phyloP scores from a whole-genome alignment of 2,888 invertebrate genomes.

The Phrixothrix hirtus region DNA sequence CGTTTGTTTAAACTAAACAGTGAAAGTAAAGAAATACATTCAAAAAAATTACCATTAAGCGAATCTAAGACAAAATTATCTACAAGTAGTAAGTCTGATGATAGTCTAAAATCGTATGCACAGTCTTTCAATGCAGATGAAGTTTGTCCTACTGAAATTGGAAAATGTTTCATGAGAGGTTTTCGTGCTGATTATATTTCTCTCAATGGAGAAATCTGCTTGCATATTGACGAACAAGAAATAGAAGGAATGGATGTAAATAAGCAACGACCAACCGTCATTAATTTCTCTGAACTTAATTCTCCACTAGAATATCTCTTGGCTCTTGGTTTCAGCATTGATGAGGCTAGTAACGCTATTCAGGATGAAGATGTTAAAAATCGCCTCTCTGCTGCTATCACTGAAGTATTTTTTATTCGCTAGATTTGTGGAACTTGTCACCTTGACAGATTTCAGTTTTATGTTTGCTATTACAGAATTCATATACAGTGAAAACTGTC shows the following conservation, averaged over 20 bases:
- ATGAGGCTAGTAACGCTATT: constrained; percentile 44
- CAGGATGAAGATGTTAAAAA: constrained; percentile 44
- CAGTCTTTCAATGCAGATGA: neutral
- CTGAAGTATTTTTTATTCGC: constrained; percentile 34
- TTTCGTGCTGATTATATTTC: constrained; percentile 42
- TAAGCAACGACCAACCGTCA: too few species aligned
- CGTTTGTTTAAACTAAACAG: neutral
- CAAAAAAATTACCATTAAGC: neutral
- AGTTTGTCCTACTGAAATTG: constrained; percentile 40
- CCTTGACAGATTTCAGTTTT: too few species aligned
- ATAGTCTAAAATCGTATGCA: neutral
- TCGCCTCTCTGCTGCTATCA: constrained; percentile 41
- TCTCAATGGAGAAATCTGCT: constrained; percentile 35
- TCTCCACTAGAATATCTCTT: constrained; percentile 42
- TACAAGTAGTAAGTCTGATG: neutral
- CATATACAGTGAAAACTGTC: too few species aligned
- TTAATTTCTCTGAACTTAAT: constrained; percentile 43
- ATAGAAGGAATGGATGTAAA: neutral
- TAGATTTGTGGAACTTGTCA: too few species aligned
- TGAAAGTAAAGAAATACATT: constrained; percentile 4
- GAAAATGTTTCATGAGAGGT: constrained; percentile 42
- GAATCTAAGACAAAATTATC: neutral
- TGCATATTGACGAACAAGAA: neutral
- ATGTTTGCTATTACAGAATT: too few species aligned
- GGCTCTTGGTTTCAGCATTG: constrained; percentile 44